Percentiles rank a stretch among this genome's conserved stretches.
phyloP scores from a whole-genome alignment of 2,888 invertebrate genomes.

The Physocephala rufipes region DNA sequence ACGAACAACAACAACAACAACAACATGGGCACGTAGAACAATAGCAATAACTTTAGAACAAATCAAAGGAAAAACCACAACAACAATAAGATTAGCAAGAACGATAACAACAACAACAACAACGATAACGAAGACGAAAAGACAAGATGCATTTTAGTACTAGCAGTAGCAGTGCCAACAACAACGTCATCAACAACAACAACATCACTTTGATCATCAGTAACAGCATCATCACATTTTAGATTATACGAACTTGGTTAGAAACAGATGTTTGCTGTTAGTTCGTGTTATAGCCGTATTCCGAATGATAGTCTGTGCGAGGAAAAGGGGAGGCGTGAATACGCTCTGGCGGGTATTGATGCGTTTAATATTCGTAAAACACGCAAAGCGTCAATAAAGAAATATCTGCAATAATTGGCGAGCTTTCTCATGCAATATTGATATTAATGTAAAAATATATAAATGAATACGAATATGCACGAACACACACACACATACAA shows the following conservation, averaged over 20 bases:
- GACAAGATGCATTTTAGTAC: not conserved
- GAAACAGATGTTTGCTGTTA: constrained; percentile 27
- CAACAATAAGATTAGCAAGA: not conserved
- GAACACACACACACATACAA: too few species aligned
- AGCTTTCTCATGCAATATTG: constrained; percentile 33
- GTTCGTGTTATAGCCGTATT: constrained; percentile 4
- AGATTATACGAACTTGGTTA: constrained; percentile 1
- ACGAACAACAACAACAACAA: constrained; percentile 17
- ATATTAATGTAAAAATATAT: too few species aligned
- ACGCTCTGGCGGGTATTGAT: constrained; percentile 42
- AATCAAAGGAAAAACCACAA: not conserved
- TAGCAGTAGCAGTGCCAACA: not conserved
- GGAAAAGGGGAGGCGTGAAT: constrained; percentile 15
- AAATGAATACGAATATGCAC: too few species aligned
- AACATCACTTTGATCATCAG: not conserved
- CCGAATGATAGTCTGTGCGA: too few species aligned
- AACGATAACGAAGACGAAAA: constrained; percentile 6
- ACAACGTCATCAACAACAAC: not conserved
- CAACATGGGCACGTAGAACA: constrained; percentile 7
- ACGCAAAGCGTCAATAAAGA: constrained; percentile 59
- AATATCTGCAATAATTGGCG: constrained; percentile 52
- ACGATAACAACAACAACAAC: not conserved
- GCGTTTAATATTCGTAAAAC: constrained; percentile 53
- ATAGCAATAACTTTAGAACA: constrained; percentile 1
- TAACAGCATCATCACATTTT: not conserved